Base-by-base conservation (phyloP, 2,797 vertebrate genomes). In the Sciurus vulgaris region DNA sequence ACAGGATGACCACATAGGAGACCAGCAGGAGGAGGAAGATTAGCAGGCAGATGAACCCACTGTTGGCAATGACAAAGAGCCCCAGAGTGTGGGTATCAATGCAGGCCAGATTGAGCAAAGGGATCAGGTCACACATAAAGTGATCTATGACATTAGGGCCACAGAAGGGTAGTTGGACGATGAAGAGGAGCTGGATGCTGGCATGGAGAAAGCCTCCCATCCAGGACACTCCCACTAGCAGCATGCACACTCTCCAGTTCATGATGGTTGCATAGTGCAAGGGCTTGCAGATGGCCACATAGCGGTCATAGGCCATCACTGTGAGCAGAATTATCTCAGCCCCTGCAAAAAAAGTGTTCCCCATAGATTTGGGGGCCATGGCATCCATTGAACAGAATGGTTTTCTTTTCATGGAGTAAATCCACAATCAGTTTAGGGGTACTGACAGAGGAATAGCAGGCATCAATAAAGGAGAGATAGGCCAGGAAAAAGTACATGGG, bases 41-140 rank as follows among this genome's bases (percentile, higher is more conserved):
- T 61, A 95, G 38, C 5, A 96, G 26, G 0, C 94, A 94, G 15
- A 89, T 77, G 18, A 96, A 63, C 0, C 89, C 88, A 59, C 96
- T 95, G 14, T 78, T 86, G 72, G 91, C 74, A 28, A 93, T 93
- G 26, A 97, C 33, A 1, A 51, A 91, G 20, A 97, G 69, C 5
- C 96, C 96, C 10, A 87, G 72, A 26, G 20, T 74, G n/a, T 92
- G 83, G 2, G 89, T 97, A 30, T 97, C 86, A 9, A 76, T 79
- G 51, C 95, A 97, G 28, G 86, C 90, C 10, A 97, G 76, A 41
- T 77, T 85, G 1, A 97, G 47, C 20, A 97, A 47, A 15, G 93
- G 87, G 24, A 67, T 95, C 11, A 97, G 61, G 26, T 97, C 97
- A 95, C 96, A 98, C 59, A 96, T 78, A 9, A 97, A 96, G 84